Evolutionary conservation across 2,888 invertebrate species (phyloP).

Genomic region (Oxytorus armatus): DNA sequence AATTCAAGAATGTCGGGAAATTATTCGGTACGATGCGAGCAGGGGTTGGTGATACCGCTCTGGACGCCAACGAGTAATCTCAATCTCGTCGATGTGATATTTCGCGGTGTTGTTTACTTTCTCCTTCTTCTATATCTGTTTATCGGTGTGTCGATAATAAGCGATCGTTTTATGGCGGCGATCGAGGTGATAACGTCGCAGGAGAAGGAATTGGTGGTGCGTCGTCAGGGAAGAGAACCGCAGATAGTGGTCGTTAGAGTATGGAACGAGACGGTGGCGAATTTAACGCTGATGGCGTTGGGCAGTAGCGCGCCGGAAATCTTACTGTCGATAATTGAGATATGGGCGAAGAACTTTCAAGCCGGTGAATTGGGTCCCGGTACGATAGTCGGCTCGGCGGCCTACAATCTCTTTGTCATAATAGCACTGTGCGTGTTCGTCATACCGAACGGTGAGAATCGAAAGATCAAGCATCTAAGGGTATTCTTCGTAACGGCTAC

Average conservation of each 20-base stretch:
- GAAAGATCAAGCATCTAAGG: constrained; percentile 97
- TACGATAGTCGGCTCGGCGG: constrained; percentile 99
- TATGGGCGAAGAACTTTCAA: constrained; percentile 96
- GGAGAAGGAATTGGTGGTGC: constrained; percentile 97
- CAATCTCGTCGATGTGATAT: constrained; percentile 90
- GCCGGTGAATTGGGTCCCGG: constrained; percentile 99
- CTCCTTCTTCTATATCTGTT: constrained; percentile 96
- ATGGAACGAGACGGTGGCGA: constrained; percentile 99
- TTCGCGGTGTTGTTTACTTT: constrained; percentile 97
- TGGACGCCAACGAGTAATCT: constrained; percentile 95
- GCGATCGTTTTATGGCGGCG: constrained; percentile 99
- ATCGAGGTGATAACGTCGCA: constrained; percentile 99
- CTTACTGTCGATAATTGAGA: constrained; percentile 98
- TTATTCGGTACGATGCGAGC: constrained; percentile 87
- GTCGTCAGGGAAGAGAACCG: constrained; percentile 93
- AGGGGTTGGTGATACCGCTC: constrained; percentile 94
- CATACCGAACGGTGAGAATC: constrained; percentile 95
- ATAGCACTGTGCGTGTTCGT: constrained; percentile 97
- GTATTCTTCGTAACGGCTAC: constrained; percentile 99
- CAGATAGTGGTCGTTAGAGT: constrained; percentile 97
- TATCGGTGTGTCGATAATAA: constrained; percentile 99
- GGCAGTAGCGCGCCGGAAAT: constrained; percentile 99
- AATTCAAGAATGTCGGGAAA: constrained; percentile 78
- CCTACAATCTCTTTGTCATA: constrained; percentile 99
- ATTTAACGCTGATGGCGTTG: constrained; percentile 98